Base-by-base conservation (phyloP, 2,797 vertebrate species). In the Acanthopagrus latus region DNA sequence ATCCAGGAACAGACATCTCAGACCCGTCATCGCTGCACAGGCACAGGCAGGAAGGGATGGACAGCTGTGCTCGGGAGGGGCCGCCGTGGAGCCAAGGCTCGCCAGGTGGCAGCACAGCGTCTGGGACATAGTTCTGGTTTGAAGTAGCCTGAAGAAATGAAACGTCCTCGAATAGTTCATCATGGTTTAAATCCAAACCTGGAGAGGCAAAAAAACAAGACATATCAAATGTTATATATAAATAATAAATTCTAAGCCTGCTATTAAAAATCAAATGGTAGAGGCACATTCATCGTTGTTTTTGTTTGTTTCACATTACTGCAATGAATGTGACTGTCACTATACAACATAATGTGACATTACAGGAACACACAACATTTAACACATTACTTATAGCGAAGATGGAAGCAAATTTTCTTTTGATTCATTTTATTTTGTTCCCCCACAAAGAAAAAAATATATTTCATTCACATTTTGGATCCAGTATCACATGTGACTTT, bases 41-140 rank as follows among this genome's bases (percentile, higher is more conserved):
- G 65, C 86, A 83, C 29, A 96, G 89, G 41, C 95, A 95, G n/a
- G 94, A 92, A 0, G 95, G 95, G 58, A 96, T 81, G 1, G 95
- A 95, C 1, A 94, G 80, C 51, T 80, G 63, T 0, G 95, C 94
- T 41, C 94, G 88, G 2, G 88, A 90, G 0, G 92, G 86, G 1
- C 91, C 92, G 0, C 89, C 88, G 16, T 86, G 84, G 18, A 90
- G 84, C 94, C 92, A 70, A 2, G 88, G 88, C 52, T 93, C 91
- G 21, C 93, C 94, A 0, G 92, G 91, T 0, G 89, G 90, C 23
- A 94, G 44, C 43, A 83, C 90, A 0, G 89, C 88, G 1, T 94
- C 93, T 7, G 92, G 91, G 59, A 94, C 75, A 0, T 93, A 92
- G 69, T 85, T 92, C 46, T 91, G 89, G 77, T 85, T 88, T 0